Evolutionary conservation across 2,888 invertebrate genomes (phyloP).

Genomic region (Drosophila histrio): DNA sequence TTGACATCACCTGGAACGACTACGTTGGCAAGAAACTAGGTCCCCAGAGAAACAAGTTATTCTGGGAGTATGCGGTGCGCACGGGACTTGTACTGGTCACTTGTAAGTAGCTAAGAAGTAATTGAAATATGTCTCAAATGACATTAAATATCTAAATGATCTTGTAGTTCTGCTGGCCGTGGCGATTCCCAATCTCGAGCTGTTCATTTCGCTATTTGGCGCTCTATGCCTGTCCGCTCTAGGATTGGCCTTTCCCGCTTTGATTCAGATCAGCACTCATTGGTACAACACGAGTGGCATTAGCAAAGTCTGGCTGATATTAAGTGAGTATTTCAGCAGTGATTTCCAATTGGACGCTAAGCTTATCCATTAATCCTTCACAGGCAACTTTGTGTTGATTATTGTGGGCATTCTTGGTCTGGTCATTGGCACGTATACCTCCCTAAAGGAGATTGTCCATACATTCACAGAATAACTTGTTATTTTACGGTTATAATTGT

Average conservation of each 20-base stretch:
- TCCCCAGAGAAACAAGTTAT: constrained; percentile 86
- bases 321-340: constrained; percentile 82
- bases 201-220: constrained; percentile 93
- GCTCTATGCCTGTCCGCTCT: constrained; percentile 94
- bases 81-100: constrained; percentile 91
- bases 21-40: constrained; percentile 87
- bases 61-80: constrained; percentile 92
- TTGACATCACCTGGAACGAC: constrained; percentile 95
- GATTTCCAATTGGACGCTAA: accelerated
- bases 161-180: constrained; percentile 91
- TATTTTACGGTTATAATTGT: constrained; percentile 5
- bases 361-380: not conserved
- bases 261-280: constrained; percentile 93
- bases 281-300: constrained; percentile 88
- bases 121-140: accelerated
- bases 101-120: constrained; percentile 87
- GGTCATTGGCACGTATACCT: constrained; percentile 89
- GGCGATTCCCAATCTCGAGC: constrained; percentile 92
- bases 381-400: constrained; percentile 86
- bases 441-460: constrained; percentile 87
- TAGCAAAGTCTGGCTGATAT: constrained; percentile 86
- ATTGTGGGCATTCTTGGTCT: constrained; percentile 88
- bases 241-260: constrained; percentile 95
- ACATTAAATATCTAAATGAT: not conserved
- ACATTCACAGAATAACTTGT: constrained; percentile 84